A percentile compares a stretch with the other conserved stretches of the same genome.
These are phyloP conservation scores for Halcyon chelicuti DNA, from an alignment of 2,797 vertebrate species.

Conservation along the genomic window DNA sequence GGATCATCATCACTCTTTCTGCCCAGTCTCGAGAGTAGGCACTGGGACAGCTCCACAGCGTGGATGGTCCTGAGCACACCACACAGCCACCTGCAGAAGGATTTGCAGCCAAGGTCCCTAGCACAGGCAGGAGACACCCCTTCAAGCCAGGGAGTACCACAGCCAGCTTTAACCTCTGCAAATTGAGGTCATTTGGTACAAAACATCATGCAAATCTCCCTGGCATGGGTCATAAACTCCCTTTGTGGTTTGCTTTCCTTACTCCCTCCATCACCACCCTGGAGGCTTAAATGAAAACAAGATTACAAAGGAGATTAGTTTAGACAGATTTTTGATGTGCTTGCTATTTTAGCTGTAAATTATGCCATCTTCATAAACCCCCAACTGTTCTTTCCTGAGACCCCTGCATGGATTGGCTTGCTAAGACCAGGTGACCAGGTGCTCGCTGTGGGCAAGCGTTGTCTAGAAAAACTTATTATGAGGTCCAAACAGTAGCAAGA, in stretches of 20 bases:
- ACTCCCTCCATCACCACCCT: not conserved
- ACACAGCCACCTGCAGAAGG: not conserved
- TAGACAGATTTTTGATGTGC: conserved; percentile 47
- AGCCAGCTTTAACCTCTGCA: conserved; percentile 22
- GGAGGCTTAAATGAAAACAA: conserved; percentile 55
- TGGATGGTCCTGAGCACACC: not conserved
- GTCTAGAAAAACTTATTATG: not conserved
- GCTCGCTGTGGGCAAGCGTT: not conserved
- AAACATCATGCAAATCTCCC: not conserved
- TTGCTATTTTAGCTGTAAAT: conserved; percentile 68
- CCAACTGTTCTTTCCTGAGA: conserved; percentile 28
- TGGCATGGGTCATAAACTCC: not conserved
- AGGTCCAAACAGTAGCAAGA: not conserved
- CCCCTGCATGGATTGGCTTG: conserved; percentile 40
- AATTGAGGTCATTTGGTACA: not conserved
- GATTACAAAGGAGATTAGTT: conserved; percentile 59
- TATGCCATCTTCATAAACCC: conserved; percentile 65
- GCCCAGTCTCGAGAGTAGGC: not conserved
- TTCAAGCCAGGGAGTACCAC: not conserved
- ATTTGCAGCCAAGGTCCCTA: not conserved
- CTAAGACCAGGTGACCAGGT: not conserved
- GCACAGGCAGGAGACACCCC: not conserved
- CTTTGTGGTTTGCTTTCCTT: not conserved
- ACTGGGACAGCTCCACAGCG: not conserved
- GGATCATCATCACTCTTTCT: not conserved